Evolutionary conservation across 2,888 invertebrate genomes (phyloP), one percentile per base, ranked within the genome.

Genomic region (Pachycephus smyrnensis): DNA sequence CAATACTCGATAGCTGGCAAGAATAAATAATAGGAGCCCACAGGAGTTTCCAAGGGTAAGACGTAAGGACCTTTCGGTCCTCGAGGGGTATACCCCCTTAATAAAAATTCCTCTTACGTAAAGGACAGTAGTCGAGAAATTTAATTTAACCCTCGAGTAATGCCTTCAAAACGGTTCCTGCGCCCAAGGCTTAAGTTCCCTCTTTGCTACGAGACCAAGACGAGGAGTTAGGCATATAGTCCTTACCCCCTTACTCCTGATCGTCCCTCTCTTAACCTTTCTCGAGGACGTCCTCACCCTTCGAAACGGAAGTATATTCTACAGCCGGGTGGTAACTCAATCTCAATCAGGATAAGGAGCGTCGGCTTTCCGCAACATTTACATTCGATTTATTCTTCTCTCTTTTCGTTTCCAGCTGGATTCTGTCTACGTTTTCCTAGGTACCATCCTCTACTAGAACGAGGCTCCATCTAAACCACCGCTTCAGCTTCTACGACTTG

Each of bases 291-390:
- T 6, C 40, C 40, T 40, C 40, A 1, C 40, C 40, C 40, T 15
- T 40, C n/a, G 15, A 40, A 40, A 40, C 55, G 55, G 23, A 55
- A 55, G 55, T 23, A 55, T 55, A 55, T 55, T 55, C 23, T 55
- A 23, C 3, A 31, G 12, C 4, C 31, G 71, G 32, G 23, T 71
- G 32, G 71, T 31, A 71, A 33, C 33, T 71, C 71, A 31, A 33
- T 71, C 71, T 71, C 71, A 71, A 83, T 84, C 81, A 73, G 84
- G 86, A 88, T 88, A 88, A 89, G 86, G 84, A 85, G 85, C 84
- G 85, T 84, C 84, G 86, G 85, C 84, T 88, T 89, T 87, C 86
- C 87, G 84, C 86, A 87, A 89, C 88, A 89, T 89, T 90, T 90
- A 88, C 90, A 89, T 89, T 89, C 88, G 87, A 86, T 88, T 87